These are phyloP conservation scores for Stenolophus ochropezus DNA, from an alignment of 2,888 invertebrate genomes.

Conservation along the genomic window DNA sequence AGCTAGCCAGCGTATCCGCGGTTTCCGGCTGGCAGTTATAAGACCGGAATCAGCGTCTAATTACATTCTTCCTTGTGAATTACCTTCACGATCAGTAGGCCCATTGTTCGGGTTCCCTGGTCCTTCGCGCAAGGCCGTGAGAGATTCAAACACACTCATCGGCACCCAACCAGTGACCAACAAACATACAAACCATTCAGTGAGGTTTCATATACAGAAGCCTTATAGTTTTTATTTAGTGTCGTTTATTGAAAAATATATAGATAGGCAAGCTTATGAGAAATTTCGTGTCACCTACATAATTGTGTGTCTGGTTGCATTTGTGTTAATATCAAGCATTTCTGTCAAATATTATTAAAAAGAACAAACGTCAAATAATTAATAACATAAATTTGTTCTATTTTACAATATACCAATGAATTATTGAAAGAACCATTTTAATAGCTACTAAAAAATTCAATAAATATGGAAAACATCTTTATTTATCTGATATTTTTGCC, in stretches of 20 bases:
- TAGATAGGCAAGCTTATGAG: too few species aligned
- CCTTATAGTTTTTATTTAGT: conserved; percentile 2
- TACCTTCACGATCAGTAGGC: conserved; percentile 49
- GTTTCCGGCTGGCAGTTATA: conserved; percentile 50
- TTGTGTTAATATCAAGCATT: too few species aligned
- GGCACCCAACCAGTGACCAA: not conserved
- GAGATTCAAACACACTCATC: conserved; percentile 24
- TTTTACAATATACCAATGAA: conserved; percentile 1
- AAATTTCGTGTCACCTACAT: too few species aligned
- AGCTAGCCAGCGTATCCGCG: conserved; percentile 49
- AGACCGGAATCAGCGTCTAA: conserved; percentile 53
- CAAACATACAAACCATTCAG: not conserved
- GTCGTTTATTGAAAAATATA: conserved; percentile 15
- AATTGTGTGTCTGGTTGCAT: too few species aligned
- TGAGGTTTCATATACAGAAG: too few species aligned
- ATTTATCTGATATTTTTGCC: too few species aligned
- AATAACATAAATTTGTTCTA: too few species aligned
- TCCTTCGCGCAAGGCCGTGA: conserved; percentile 40
- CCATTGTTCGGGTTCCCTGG: conserved; percentile 21
- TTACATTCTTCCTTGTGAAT: conserved; percentile 59
- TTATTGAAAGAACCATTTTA: not conserved
- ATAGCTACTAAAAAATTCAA: too few species aligned
- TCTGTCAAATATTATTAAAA: too few species aligned
- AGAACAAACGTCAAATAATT: too few species aligned
- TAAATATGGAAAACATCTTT: too few species aligned